These are phyloP conservation scores for Acanthococcus lagerstroemiae DNA, from an alignment of 2,888 invertebrate species.

Conservation along the genomic window DNA sequence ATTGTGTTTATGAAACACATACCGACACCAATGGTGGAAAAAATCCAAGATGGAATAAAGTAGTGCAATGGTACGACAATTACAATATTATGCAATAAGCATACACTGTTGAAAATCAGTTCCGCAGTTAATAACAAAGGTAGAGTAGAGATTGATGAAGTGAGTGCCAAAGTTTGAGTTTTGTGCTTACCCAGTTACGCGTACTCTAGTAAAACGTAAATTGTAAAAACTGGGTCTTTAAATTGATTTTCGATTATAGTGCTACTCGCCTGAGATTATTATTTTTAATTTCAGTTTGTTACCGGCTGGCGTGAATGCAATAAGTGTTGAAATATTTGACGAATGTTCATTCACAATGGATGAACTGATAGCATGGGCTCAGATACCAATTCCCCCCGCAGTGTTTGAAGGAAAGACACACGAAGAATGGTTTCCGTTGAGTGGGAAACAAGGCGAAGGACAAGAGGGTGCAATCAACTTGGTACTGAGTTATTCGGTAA, in stretches of 20 bases:
- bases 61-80: conserved; percentile 77
- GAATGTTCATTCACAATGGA: conserved; percentile 95
- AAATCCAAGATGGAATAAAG: conserved; percentile 92
- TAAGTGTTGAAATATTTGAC: conserved; percentile 91
- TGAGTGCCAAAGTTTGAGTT: no score
- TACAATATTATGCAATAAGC: no score
- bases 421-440: conserved; percentile 90
- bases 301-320: conserved; percentile 75
- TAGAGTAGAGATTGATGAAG: no score
- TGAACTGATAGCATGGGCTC: conserved; percentile 89
- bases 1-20: conserved; percentile 90
- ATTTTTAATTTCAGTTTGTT: conserved; percentile 52
- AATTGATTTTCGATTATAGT: no score
- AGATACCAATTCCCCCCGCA: conserved; percentile 73
- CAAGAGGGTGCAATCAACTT: conserved; percentile 88
- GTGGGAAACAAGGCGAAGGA: conserved; percentile 89
- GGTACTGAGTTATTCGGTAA: conserved; percentile 68
- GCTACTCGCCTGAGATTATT: background rate
- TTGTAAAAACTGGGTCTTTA: no score
- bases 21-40: conserved; percentile 91
- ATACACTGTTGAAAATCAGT: no score
- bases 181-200: no score
- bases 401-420: conserved; percentile 79
- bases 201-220: no score
- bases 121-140: no score